Evolutionary conservation across 2,797 vertebrate species (phyloP).

Genomic region (Tragelaphus oryx): DNA sequence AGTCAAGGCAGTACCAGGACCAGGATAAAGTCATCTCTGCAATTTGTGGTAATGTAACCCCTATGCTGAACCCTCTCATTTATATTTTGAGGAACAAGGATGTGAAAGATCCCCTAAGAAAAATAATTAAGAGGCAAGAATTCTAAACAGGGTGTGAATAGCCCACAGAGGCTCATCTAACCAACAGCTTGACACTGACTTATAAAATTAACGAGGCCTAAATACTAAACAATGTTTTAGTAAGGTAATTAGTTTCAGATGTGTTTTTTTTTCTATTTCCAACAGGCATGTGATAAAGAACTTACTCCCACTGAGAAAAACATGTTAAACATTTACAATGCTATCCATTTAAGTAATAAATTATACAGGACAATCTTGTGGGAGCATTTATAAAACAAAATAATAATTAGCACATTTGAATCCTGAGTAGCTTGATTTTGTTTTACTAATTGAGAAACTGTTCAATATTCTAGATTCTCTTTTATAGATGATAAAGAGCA

Average conservation of each 20-base stretch:
- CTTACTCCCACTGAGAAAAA: neutral
- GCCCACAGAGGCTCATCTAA: neutral
- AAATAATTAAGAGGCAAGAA: neutral
- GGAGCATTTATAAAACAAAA: slow-evolving; percentile 11
- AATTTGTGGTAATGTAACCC: neutral
- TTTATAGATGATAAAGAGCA: neutral
- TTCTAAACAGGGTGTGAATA: neutral
- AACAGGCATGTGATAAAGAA: slow-evolving; percentile 8
- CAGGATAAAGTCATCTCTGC: neutral
- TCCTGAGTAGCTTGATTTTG: neutral
- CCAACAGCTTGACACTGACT: neutral
- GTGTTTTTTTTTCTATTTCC: neutral
- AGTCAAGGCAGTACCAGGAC: neutral
- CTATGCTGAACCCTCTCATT: neutral
- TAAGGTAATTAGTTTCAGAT: slow-evolving; percentile 1
- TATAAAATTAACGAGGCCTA: slow-evolving; percentile 28
- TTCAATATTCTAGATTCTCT: slow-evolving; percentile 6
- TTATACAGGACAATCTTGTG: neutral
- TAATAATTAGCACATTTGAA: slow-evolving; percentile 36
- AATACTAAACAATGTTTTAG: slow-evolving; percentile 13
- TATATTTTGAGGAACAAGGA: slow-evolving; percentile 8
- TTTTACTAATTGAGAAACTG: slow-evolving; percentile 11
- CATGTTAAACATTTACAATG: neutral
- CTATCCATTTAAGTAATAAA: slow-evolving; percentile 14
- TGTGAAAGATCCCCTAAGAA: slow-evolving; percentile 25